Evolutionary conservation across 2,888 invertebrate genomes (phyloP), one percentile per base, ranked within the genome.

Genomic region (Volucella bombylans): DNA sequence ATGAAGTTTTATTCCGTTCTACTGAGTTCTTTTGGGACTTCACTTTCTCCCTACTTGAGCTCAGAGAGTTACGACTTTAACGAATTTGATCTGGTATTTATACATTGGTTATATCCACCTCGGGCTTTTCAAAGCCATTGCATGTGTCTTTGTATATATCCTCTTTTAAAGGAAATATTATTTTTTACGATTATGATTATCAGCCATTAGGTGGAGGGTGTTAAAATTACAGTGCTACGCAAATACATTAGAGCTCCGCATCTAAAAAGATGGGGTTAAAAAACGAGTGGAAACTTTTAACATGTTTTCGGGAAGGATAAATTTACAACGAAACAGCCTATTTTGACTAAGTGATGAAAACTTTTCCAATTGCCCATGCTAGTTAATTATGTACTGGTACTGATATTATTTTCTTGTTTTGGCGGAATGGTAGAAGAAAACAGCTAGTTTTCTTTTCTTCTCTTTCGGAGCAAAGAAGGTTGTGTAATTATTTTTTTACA

Each of bases 131-230:
- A 31, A 31, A 31, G 31, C 6, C 31, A 54, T 65, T 82, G 49
- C 67, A 71, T 82, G 61, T 82, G 77, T 77, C 65, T 61, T 67
- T 71, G 57, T 76, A 41, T 59, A 59, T 54, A 74, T 69, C 59
- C 57, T 45, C 65, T 69, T 65, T 65, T 43, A 41, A 50, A 62
- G 62, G 57, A 57, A 76, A 72, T 85, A 76, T 85, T 83, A 83
- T 79, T 83, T 85, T 85, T 85, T 76, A 85, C 80, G 85, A 76
- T 85, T 80, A 80, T 80, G 80, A 76, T 85, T 76, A 80, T 80
- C 80, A 65, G 68, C 80, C 71, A 80, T 80, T 85, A 80, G 55
- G 39, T 18, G 50, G 45, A 59, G 18, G 68, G 59, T 65, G 64
- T 69, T 62, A 50, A 57, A 68, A 31, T 61, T 55, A 64, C 52